Base-by-base conservation (phyloP, 64 coral and sea anemone species). In the Pocillopora verrucosa region DNA sequence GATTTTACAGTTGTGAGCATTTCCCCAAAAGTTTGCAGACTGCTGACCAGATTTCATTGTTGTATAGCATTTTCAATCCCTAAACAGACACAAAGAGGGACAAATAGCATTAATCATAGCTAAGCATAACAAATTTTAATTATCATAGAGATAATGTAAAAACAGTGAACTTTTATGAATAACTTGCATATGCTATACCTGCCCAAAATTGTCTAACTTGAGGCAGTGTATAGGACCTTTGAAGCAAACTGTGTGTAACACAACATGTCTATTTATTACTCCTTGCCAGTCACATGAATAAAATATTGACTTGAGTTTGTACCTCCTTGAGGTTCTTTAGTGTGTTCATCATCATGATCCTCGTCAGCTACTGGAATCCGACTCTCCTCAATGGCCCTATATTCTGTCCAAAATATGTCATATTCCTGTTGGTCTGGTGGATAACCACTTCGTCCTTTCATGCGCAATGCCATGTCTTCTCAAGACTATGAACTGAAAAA, bases 321-420 rank as follows among this genome's bases (percentile, higher is more conserved):
- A 91, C 89, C 89, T 60, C 83, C 67, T 76, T 17, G 65, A 0
- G 86, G 61, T 56, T 90, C 74, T 73, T 65, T 90, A 82, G 36
- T 59, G 87, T 77, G 78, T 15, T 93, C 73, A 16, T 97, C 91
- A 19, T 97, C 85, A 24, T 96, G 88, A 13, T 97, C 95, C 58
- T 97, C 95, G 34, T 92, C 79, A 11, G 78, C 61, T 16, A 61
- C 10, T 20, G 64, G 61, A 13, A 30, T 35, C 12, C 78, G 65
- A 62, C 83, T 93, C 77, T 97, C 95, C 36, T 97, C 84, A 34
- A 97, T 88, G 7, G 65, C 22, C 34, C 78, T 93, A 56, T 25
- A 93, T 37, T 97, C 95, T 22, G 59, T 93, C 95, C 95, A 97
- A 86, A 91, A 97, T 58, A 92, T 88, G 76, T 91, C 95, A 74